phyloP scores from a whole-genome alignment of 23 tunicate species.

The Clavelina lepadiformis region DNA sequence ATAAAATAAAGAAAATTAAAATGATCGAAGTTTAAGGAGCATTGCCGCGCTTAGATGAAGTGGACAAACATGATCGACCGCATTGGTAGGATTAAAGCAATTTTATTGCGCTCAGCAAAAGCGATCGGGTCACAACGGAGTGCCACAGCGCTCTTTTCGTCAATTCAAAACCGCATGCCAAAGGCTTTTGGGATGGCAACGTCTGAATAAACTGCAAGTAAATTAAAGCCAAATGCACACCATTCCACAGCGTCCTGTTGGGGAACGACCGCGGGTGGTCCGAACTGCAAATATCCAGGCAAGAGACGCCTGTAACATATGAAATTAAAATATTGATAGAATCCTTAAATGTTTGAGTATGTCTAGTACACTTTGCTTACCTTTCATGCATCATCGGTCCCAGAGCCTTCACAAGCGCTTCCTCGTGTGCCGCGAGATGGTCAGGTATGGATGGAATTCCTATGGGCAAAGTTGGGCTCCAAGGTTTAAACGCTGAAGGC shows the following conservation, averaged over 20 bases:
- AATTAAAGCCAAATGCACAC: conserved; percentile 5
- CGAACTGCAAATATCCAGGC: conserved; percentile 24
- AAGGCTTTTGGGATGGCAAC: too few relatives aligned
- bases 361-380: background rate
- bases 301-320: conserved; percentile 15
- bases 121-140: background rate
- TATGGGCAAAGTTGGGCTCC: conserved; percentile 19
- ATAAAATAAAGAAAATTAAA: too few relatives aligned
- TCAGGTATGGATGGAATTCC: conserved; percentile 2
- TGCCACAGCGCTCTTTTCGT: background rate
- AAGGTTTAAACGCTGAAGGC: conserved; percentile 60
- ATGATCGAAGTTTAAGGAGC: too few relatives aligned
- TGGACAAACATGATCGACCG: background rate
- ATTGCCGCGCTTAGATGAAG: too few relatives aligned
- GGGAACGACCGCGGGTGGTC: conserved; percentile 20
- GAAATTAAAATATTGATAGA: background rate
- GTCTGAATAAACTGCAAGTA: too few relatives aligned
- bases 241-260: conserved; percentile 2
- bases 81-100: background rate
- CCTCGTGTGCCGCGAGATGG: conserved; percentile 20
- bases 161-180: too few relatives aligned
- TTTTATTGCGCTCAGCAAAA: background rate
- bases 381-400: conserved; percentile 27
- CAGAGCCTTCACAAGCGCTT: conserved; percentile 16
- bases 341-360: background rate